Evolutionary conservation across 2,797 vertebrate genomes (phyloP).

Genomic region (Oryzias sinensis): DNA sequence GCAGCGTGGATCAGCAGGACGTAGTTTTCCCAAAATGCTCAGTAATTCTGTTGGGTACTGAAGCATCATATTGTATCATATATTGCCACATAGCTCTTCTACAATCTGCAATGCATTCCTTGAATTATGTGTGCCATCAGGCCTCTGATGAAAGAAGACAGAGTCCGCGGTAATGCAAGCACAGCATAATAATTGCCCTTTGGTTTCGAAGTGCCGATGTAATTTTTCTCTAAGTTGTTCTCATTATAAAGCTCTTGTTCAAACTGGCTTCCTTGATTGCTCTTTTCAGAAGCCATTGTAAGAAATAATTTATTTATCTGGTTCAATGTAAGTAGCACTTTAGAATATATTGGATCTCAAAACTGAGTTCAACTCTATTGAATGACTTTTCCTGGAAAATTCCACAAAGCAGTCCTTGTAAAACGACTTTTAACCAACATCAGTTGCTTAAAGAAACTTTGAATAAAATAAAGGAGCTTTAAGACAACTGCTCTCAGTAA

Average conservation of each 20-base stretch:
- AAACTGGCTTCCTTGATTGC: slow-evolving; percentile 40
- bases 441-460: slow-evolving; percentile 39
- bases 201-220: slow-evolving; percentile 55
- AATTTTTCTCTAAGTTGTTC: slow-evolving; percentile 56
- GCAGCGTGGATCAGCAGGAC: slow-evolving; percentile 22
- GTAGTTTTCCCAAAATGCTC: slow-evolving; percentile 27
- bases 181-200: slow-evolving; percentile 58
- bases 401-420: slow-evolving; percentile 31
- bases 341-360: slow-evolving; percentile 29
- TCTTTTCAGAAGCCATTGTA: slow-evolving; percentile 35
- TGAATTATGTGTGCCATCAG: slow-evolving; percentile 42
- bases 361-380: slow-evolving; percentile 25
- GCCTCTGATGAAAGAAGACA: slow-evolving; percentile 56
- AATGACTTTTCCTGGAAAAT: slow-evolving; percentile 35
- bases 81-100: slow-evolving; percentile 15
- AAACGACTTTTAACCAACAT: slow-evolving; percentile 25
- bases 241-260: slow-evolving; percentile 59
- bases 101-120: slow-evolving; percentile 38
- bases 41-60: slow-evolving; percentile 24
- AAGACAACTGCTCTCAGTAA: slow-evolving; percentile 29
- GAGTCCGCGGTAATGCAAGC: slow-evolving; percentile 48
- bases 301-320: slow-evolving; percentile 55
- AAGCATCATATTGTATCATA: slow-evolving; percentile 26
- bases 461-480: slow-evolving; percentile 40
- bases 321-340: slow-evolving; percentile 29